phyloP scores from a whole-genome alignment of 1,140 invertebrate genomes.

The Leguminivora glycinivorella region DNA sequence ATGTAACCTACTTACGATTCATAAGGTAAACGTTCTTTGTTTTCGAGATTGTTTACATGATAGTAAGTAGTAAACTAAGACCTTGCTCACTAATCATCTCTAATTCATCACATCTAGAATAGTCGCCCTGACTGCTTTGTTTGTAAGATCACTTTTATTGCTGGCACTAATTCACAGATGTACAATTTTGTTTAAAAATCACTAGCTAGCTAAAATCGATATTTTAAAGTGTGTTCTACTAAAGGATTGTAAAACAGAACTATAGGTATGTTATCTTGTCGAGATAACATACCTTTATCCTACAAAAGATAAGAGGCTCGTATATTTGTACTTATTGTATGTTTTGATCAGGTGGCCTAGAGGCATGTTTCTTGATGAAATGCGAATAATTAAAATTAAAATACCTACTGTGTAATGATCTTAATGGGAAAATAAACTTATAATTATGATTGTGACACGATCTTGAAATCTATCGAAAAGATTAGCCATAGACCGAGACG shows the following conservation, averaged over 20 bases:
- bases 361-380: conserved; percentile 20
- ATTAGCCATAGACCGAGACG: too few species aligned
- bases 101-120: neutral
- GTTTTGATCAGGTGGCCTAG: conserved; percentile 64
- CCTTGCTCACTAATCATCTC: neutral
- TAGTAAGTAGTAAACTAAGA: neutral
- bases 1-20: neutral
- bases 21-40: neutral
- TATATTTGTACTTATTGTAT: conserved; percentile 54
- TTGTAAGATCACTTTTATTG: neutral
- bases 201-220: conserved; percentile 10
- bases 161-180: neutral
- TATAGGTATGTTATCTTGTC: conserved; percentile 50
- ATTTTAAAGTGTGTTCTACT: neutral
- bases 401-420: too few species aligned
- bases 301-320: conserved; percentile 53
- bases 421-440: too few species aligned
- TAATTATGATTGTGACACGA: too few species aligned
- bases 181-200: neutral
- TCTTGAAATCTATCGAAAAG: too few species aligned
- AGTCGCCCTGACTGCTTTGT: neutral
- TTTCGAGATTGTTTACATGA: neutral
- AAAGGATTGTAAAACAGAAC: conserved; percentile 25
- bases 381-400: neutral
- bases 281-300: conserved; percentile 62